Evolutionary conservation across 2,888 invertebrate species (phyloP), one percentile per base, ranked within the genome.

Genomic region (Blastobasis adustella): DNA sequence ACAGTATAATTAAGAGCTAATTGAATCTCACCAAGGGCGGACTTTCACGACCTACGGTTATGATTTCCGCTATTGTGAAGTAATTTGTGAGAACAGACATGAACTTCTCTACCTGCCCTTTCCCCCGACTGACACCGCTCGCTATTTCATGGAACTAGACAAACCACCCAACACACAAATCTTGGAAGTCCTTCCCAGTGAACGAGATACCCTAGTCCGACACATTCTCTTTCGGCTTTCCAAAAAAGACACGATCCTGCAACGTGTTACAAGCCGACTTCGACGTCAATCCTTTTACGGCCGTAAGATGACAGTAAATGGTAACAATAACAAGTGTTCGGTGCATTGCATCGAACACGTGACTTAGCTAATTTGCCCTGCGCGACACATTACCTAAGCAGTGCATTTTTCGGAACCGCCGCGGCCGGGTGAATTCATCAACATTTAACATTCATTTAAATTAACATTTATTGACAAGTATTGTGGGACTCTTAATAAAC

Each of bases 1-100:
- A 55, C 9, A 8, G 56, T 55, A 38, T 58, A 56, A 40, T 58
- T 60, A 4, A 58, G 54, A 0, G 59, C 58, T 5, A 58, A 44
- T 46, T 58, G 58, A 47, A 56, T 42, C 4, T 52, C 58, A 44
- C 47, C 48, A 5, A 58, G 38, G 4, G 55, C 51, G n/a, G 23
- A 10, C 10, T 46, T 7, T 6, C 46, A 46, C 4, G 47, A 5
- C 3, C 23, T 23, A 23, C 23, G 23, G 2, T 23, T 3, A 23
- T 23, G 23, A 23, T 23, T 23, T 23, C 23, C 23, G 23, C 23
- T 50, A n/a, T 43, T 51, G n/a, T n/a, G n/a, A n/a, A n/a, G n/a
- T n/a, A n/a, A n/a, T n/a, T n/a, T n/a, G n/a, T n/a, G n/a, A n/a
- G n/a, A n/a, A n/a, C n/a, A n/a, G n/a, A n/a, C n/a, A n/a, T n/a